Base-by-base conservation (phyloP, 2,797 vertebrate genomes). In the Simalia tracyae region DNA sequence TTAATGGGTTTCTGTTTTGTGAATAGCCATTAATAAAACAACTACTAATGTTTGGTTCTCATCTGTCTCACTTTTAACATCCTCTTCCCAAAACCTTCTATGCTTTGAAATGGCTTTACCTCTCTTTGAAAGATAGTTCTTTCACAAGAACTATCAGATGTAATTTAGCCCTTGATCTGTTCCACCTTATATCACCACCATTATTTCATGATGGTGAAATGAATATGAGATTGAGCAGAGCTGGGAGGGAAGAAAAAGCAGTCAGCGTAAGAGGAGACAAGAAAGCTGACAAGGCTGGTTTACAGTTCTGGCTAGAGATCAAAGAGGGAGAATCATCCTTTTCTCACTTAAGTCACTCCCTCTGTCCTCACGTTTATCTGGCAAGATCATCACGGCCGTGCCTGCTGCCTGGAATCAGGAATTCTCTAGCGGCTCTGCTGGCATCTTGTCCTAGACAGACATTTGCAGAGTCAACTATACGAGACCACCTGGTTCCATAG, bases 141-240 rank as follows among this genome's bases (percentile, higher is more conserved):
- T 59, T 86, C 36, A 54, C 68, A 11, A 19, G 60, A n/a, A 66
- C 15, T 54, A 10, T n/a, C 22, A 85, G 17, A 85, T 3, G 46
- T 22, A 15, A 26, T 42, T 86, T 61, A 42, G 5, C n/a, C 63
- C n/a, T 57, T 5, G 60, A 88, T 31, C 14, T 28, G 24, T 31
- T 88, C 57, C 22, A 14, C 60, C 19, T 57, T 26, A n/a, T 61
- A 76, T 85, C 68, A 42, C 61, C 56, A 26, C 24, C 19, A 11
- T 54, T 86, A 81, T 64, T 56, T 24, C 28, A 56, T 81, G 86
- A 36, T 63, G 85, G 26, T 8, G 46, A 11, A n/a, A 28, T 31
- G 26, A 54, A 68, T 68, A 5, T 89, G 91, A 89, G 84, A 89
- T 46, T 92, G 56, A 92, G 66, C 91, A 92, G 91, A 89, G 54